Percentiles rank a stretch among this genome's conserved stretches.
Evolutionary conservation across 2,888 invertebrate species (phyloP).

Genomic region (Xylocampa areola): DNA sequence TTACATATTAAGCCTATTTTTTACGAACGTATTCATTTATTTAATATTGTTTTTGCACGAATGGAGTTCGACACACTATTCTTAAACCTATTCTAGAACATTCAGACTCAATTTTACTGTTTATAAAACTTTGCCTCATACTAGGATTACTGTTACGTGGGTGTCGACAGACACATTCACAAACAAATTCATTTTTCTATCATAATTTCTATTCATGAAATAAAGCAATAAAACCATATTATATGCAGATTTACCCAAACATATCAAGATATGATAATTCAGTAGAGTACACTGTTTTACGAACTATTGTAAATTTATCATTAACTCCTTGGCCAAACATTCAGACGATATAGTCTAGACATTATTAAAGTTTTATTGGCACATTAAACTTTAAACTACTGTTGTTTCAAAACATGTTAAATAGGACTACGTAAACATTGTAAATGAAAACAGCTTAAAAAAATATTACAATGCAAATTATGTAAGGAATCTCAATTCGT

Average conservation of each 20-base stretch:
- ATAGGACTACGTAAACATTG: not conserved
- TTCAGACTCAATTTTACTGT: too few relatives aligned
- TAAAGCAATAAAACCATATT: slow-evolving; percentile 31
- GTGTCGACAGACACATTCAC: too few relatives aligned
- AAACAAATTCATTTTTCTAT: too few relatives aligned
- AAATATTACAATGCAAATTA: not conserved
- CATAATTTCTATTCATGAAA: too few relatives aligned
- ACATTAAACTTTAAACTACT: slow-evolving; percentile 10
- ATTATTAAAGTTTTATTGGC: not conserved
- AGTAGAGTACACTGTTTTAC: slow-evolving; percentile 20
- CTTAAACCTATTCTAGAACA: too few relatives aligned
- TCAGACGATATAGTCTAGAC: slow-evolving; percentile 11
- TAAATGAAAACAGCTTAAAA: slow-evolving; percentile 1
- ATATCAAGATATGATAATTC: slow-evolving; percentile 41
- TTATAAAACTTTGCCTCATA: too few relatives aligned
- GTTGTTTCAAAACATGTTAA: not conserved
- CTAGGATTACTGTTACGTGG: too few relatives aligned
- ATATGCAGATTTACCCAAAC: slow-evolving; percentile 26
- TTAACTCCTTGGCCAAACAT: slow-evolving; percentile 35
- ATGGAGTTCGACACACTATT: too few relatives aligned
- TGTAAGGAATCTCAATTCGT: not conserved
- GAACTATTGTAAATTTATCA: slow-evolving; percentile 11
- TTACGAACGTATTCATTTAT: too few relatives aligned
- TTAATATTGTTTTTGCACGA: too few relatives aligned
- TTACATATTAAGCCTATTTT: too few relatives aligned